These are phyloP conservation scores for Oscheius myriophilus DNA, from an alignment of 2,888 invertebrate species.

Conservation along the genomic window DNA sequence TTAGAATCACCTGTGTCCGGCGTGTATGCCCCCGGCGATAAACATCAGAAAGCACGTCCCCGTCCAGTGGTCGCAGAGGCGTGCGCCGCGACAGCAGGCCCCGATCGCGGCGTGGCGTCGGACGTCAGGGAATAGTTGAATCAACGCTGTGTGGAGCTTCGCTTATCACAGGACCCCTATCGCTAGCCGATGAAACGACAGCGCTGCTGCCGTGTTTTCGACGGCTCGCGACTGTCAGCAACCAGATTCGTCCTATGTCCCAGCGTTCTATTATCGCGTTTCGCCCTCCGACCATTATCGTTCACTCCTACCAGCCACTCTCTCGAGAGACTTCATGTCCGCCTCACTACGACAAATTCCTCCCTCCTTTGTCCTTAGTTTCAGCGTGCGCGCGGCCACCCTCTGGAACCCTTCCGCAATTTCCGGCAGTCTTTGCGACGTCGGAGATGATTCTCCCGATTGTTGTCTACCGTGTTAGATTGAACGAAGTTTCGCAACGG, in stretches of 20 bases:
- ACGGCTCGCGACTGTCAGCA: conserved; percentile 26
- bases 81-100: conserved; percentile 9
- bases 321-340: background rate
- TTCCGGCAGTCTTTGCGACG: too few species aligned
- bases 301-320: conserved; percentile 8
- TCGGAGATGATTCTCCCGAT: too few species aligned
- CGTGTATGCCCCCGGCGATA: background rate
- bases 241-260: conserved; percentile 23
- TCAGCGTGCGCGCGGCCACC: too few species aligned
- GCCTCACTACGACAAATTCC: background rate
- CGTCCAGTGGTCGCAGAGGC: conserved; percentile 5
- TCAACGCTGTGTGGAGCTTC: conserved; percentile 25
- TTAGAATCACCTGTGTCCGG: conserved; percentile 12
- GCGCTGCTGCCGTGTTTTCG: conserved; percentile 24
- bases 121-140: conserved; percentile 24
- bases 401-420: too few species aligned
- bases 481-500: too few species aligned
- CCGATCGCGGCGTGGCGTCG: conserved; percentile 20
- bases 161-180: conserved; percentile 25
- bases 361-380: too few species aligned
- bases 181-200: conserved; percentile 28
- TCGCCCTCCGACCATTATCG: conserved; percentile 11
- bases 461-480: too few species aligned
- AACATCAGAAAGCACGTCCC: conserved; percentile 9
- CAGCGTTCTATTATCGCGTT: conserved; percentile 19